Percentiles rank a stretch among this genome's conserved stretches.
phyloP scores from a whole-genome alignment of 2,888 invertebrate species.

The Torymus auratus region DNA sequence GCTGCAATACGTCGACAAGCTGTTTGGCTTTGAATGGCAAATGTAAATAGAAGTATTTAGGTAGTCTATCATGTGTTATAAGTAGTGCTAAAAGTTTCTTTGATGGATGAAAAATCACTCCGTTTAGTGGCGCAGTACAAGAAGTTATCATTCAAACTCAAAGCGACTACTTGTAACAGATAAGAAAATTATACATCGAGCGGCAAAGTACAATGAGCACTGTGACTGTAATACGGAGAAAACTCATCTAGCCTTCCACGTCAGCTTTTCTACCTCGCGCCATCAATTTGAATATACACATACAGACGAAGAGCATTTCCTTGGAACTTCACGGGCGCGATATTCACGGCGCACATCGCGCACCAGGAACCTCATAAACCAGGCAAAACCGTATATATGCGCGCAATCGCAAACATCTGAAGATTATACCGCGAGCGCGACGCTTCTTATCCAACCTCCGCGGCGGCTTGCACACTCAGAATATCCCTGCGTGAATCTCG shows the following conservation, averaged over 20 bases:
- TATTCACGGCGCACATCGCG: constrained; percentile 8
- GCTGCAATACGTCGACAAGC: too few species aligned
- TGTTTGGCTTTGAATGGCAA: too few species aligned
- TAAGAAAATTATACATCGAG: too few species aligned
- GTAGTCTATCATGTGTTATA: too few species aligned
- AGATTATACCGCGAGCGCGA: too few species aligned
- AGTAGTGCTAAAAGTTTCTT: too few species aligned
- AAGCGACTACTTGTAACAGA: neutral
- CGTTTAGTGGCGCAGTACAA: too few species aligned
- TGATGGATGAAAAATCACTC: too few species aligned
- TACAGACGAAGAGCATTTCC: constrained; percentile 13
- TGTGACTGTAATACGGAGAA: neutral
- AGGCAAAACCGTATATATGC: neutral
- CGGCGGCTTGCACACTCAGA: neutral
- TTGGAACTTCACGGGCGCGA: neutral
- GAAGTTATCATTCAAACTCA: neutral
- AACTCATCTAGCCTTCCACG: neutral
- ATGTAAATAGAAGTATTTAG: too few species aligned
- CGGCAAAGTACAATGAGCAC: too few species aligned
- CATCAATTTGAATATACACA: constrained; percentile 38
- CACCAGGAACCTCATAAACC: constrained; percentile 17
- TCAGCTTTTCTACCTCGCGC: constrained; percentile 11
- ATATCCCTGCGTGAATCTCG: constrained; percentile 9
- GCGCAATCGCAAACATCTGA: neutral
- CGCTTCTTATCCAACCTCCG: too few species aligned